These are phyloP conservation scores for Nephotettix cincticeps DNA, from an alignment of 1,140 invertebrate genomes.

Conservation along the genomic window DNA sequence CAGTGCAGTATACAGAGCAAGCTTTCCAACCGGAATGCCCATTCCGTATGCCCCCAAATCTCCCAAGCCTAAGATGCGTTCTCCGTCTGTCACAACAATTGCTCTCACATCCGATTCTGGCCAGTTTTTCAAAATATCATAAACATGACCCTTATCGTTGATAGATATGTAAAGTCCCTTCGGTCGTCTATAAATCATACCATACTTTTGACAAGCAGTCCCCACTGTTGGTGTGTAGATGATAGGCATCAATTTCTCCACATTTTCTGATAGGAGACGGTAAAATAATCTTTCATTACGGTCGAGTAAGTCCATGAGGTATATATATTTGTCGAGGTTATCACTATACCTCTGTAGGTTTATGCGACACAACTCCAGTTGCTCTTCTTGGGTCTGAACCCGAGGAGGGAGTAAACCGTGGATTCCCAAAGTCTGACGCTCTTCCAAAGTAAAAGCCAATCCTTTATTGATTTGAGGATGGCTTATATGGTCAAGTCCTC, in stretches of 20 bases:
- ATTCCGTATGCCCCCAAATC: slow-evolving; percentile 92
- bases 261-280: slow-evolving; percentile 81
- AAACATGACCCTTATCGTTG: slow-evolving; percentile 90
- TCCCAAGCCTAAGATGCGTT: slow-evolving; percentile 87
- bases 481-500: no score
- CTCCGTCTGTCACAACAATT: slow-evolving; percentile 92
- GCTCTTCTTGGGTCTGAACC: slow-evolving; percentile 79
- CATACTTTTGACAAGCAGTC: slow-evolving; percentile 93
- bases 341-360: slow-evolving; percentile 70
- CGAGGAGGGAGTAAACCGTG: slow-evolving; percentile 80
- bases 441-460: slow-evolving; percentile 79
- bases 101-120: slow-evolving; percentile 86
- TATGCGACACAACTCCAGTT: slow-evolving; percentile 68
- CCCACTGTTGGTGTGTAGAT: slow-evolving; percentile 94
- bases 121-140: slow-evolving; percentile 82
- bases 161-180: slow-evolving; percentile 97
- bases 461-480: slow-evolving; percentile 57
- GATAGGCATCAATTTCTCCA: slow-evolving; percentile 84
- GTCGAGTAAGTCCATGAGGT: slow-evolving; percentile 74
- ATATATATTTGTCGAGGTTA: slow-evolving; percentile 78
- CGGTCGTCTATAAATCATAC: slow-evolving; percentile 85
- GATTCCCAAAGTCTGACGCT: slow-evolving; percentile 79
- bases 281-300: slow-evolving; percentile 92
- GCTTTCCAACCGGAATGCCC: slow-evolving; percentile 91
- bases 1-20: slow-evolving; percentile 87